Percentiles rank a stretch among this genome's conserved stretches.
Conservation (phyloP, 1,140 invertebrate species). For the Odontomachus brunneus region DNA sequence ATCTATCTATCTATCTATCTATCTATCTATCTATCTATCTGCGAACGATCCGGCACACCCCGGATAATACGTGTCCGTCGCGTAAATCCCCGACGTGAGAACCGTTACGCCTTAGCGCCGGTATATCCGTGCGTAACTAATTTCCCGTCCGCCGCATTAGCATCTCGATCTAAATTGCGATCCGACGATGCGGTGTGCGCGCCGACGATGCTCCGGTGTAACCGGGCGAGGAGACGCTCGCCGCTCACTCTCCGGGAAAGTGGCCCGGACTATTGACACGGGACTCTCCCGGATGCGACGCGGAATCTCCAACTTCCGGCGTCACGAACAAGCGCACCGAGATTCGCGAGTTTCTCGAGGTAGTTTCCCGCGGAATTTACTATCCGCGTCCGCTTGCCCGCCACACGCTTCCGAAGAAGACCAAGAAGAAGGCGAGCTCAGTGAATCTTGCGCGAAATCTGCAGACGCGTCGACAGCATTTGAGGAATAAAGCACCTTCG, state of each 20-base stretch:
- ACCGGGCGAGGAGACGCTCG: slow-evolving; percentile 32
- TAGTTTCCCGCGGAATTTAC: slow-evolving; percentile 43
- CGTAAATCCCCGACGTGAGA: slow-evolving; percentile 9
- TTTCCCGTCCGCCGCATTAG: slow-evolving; percentile 45
- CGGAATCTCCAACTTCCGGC: slow-evolving; percentile 53
- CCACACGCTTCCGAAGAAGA: no score
- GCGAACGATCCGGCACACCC: background rate
- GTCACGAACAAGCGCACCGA: slow-evolving; percentile 6
- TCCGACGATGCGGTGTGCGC: background rate
- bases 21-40: no score
- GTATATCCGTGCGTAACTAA: slow-evolving; percentile 51
- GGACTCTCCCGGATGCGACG: slow-evolving; percentile 13
- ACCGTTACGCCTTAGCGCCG: slow-evolving; percentile 35
- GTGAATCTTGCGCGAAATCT: slow-evolving; percentile 25
- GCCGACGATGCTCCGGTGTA: slow-evolving; percentile 4
- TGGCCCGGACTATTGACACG: slow-evolving; percentile 42
- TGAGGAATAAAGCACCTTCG: no score
- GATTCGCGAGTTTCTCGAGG: slow-evolving; percentile 44
- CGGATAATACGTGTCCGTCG: background rate
- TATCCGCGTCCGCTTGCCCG: background rate
- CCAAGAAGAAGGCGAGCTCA: no score
- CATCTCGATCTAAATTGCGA: slow-evolving; percentile 54
- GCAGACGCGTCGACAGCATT: slow-evolving; percentile 2
- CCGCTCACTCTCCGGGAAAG: slow-evolving; percentile 10
- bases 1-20: no score